phyloP scores from a whole-genome alignment of 1,140 invertebrate genomes.

The Glossosoma conforme region DNA sequence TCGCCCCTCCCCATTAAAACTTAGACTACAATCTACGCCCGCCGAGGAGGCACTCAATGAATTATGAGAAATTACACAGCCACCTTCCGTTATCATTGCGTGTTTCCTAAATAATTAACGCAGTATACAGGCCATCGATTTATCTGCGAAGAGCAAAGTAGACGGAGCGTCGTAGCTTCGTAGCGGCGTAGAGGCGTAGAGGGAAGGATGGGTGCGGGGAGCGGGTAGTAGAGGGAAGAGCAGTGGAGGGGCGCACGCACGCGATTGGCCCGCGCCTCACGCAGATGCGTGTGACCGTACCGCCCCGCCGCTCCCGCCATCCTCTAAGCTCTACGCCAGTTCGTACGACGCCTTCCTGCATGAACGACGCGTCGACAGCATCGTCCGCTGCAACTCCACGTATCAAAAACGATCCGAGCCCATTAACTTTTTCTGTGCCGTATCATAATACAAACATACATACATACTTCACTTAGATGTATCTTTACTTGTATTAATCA shows the following conservation, averaged over 20 bases:
- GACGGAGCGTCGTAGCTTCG: conserved; percentile 37
- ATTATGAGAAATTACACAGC: conserved; percentile 34
- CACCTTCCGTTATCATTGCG: conserved; percentile 50
- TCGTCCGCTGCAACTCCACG: too few relatives aligned
- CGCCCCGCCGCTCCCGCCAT: conserved; percentile 41
- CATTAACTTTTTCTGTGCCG: too few relatives aligned
- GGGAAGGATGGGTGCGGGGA: conserved; percentile 42
- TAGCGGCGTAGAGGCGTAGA: conserved; percentile 37
- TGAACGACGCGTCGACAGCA: conserved; percentile 23
- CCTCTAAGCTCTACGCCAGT: conserved; percentile 29
- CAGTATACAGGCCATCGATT: conserved; percentile 51
- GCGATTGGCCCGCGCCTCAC: conserved; percentile 47
- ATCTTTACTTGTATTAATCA: too few relatives aligned
- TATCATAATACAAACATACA: too few relatives aligned
- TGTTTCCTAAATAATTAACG: conserved; percentile 44
- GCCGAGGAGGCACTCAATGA: conserved; percentile 19
- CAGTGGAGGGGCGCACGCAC: conserved; percentile 48
- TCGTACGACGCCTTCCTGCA: conserved; percentile 18
- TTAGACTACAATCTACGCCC: conserved; percentile 12
- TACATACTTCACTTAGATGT: too few relatives aligned
- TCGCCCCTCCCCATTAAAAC: conserved; percentile 12
- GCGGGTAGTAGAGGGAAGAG: conserved; percentile 36
- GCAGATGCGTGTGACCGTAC: conserved; percentile 40
- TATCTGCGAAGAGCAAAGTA: conserved; percentile 37
- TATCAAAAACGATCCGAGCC: too few relatives aligned